Conservation (phyloP, 2,797 vertebrate species). For the Liasis olivaceus region DNA sequence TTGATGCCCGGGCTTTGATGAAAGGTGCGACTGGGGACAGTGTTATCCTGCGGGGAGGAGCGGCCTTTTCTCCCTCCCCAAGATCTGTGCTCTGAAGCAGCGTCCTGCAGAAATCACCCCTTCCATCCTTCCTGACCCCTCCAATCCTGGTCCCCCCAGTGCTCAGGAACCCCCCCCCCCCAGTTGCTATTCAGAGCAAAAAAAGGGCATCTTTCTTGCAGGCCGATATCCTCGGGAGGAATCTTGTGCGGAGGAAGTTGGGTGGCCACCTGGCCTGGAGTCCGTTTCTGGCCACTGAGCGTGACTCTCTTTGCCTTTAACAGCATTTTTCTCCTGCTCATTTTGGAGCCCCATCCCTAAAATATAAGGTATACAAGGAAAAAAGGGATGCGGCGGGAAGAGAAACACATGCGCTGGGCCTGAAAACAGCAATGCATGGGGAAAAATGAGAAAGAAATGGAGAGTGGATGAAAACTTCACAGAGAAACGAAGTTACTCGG, state of each 20-base stretch:
- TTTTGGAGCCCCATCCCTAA: neutral
- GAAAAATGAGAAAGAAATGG: neutral
- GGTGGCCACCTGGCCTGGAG: neutral
- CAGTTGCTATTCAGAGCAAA: neutral
- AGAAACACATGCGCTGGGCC: neutral
- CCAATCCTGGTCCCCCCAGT: neutral
- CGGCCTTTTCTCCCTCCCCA: too few relatives aligned
- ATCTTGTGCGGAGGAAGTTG: too few relatives aligned
- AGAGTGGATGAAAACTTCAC: neutral
- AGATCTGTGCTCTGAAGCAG: too few relatives aligned
- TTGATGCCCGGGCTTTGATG: too few relatives aligned
- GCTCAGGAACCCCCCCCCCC: neutral
- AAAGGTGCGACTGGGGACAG: too few relatives aligned
- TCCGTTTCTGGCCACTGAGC: neutral
- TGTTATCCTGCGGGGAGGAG: too few relatives aligned
- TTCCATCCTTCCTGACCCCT: neutral
- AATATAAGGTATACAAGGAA: rapidly evolving
- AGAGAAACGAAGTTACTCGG: neutral
- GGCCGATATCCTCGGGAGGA: neutral
- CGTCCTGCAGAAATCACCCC: too few relatives aligned
- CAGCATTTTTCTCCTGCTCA: neutral
- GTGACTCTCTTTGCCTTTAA: neutral
- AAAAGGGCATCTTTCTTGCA: neutral
- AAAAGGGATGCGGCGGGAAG: neutral
- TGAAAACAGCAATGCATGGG: neutral